These are phyloP conservation scores for Rhinogobius similis DNA, from an alignment of 2,113 vertebrate species.

Conservation along the genomic window DNA sequence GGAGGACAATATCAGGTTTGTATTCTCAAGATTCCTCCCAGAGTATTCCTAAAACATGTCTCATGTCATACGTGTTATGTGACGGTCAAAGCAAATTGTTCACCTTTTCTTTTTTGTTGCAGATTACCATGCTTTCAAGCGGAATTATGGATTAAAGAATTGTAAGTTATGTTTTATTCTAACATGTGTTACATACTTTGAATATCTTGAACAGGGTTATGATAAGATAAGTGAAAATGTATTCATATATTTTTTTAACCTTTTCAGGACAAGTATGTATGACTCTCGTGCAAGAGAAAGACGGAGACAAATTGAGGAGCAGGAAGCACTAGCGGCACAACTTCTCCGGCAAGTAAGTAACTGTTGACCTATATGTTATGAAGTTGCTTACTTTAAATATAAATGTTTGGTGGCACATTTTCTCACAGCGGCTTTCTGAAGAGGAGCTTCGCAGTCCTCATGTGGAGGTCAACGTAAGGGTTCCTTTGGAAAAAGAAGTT, in stretches of 20 bases:
- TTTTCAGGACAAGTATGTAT: slow-evolving; percentile 88
- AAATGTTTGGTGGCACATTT: background rate
- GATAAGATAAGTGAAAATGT: background rate
- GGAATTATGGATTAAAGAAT: slow-evolving; percentile 96
- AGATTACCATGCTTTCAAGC: slow-evolving; percentile 89
- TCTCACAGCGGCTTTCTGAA: slow-evolving; percentile 83
- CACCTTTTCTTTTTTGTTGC: background rate
- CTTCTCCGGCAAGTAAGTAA: slow-evolving; percentile 86
- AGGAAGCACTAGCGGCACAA: slow-evolving; percentile 86
- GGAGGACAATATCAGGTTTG: slow-evolving; percentile 81
- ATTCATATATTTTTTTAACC: slow-evolving; percentile 7
- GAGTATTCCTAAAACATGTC: background rate
- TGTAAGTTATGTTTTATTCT: slow-evolving; percentile 80
- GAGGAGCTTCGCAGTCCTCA: slow-evolving; percentile 73
- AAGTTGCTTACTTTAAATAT: background rate
- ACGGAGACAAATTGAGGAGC: slow-evolving; percentile 89
- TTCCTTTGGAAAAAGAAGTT: slow-evolving; percentile 93
- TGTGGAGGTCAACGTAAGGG: slow-evolving; percentile 86
- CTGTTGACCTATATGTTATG: background rate
- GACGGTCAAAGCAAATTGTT: background rate
- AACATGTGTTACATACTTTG: background rate
- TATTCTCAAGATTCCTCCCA: slow-evolving; percentile 5
- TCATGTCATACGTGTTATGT: background rate
- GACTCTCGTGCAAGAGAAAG: slow-evolving; percentile 92
- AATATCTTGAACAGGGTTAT: background rate